Evolutionary conservation across 2,888 invertebrate genomes (phyloP).

Genomic region (Meteorus colon): DNA sequence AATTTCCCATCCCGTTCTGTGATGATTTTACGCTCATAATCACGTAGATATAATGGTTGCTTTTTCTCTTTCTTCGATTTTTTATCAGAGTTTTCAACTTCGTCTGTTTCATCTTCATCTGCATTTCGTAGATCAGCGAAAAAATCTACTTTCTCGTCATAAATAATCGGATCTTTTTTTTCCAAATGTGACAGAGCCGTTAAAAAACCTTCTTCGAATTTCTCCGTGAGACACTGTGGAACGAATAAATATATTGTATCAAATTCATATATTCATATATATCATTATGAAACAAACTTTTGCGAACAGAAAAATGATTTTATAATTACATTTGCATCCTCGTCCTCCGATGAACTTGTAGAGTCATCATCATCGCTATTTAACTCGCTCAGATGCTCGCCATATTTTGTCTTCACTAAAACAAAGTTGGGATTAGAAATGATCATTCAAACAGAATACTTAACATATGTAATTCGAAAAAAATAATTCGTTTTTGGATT

Average conservation of each 20-base stretch:
- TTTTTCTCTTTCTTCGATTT: slow-evolving; percentile 75
- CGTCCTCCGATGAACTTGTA: slow-evolving; percentile 77
- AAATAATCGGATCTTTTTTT: slow-evolving; percentile 91
- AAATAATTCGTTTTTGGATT: slow-evolving; percentile 62
- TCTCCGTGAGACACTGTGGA: slow-evolving; percentile 77
- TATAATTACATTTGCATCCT: slow-evolving; percentile 75
- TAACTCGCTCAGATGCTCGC: slow-evolving; percentile 74
- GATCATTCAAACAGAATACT: slow-evolving; percentile 51
- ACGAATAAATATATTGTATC: slow-evolving; percentile 21
- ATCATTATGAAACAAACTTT: no score
- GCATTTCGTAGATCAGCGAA: slow-evolving; percentile 74
- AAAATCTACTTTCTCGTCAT: slow-evolving; percentile 83
- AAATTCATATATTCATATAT: no score
- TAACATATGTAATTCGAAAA: slow-evolving; percentile 2
- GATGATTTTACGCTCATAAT: slow-evolving; percentile 86
- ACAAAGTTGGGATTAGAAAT: slow-evolving; percentile 49
- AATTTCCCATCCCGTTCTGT: slow-evolving; percentile 79
- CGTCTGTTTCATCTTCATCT: slow-evolving; percentile 40
- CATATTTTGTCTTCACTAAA: slow-evolving; percentile 85
- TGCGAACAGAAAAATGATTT: slow-evolving; percentile 1
- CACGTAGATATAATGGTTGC: slow-evolving; percentile 80
- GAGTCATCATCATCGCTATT: slow-evolving; percentile 74
- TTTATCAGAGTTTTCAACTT: slow-evolving; percentile 36
- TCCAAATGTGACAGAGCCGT: slow-evolving; percentile 90
- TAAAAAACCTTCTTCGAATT: slow-evolving; percentile 89